Evolutionary conservation across 2,113 vertebrate genomes (phyloP).

Genomic region (Saccopteryx bilineata): DNA sequence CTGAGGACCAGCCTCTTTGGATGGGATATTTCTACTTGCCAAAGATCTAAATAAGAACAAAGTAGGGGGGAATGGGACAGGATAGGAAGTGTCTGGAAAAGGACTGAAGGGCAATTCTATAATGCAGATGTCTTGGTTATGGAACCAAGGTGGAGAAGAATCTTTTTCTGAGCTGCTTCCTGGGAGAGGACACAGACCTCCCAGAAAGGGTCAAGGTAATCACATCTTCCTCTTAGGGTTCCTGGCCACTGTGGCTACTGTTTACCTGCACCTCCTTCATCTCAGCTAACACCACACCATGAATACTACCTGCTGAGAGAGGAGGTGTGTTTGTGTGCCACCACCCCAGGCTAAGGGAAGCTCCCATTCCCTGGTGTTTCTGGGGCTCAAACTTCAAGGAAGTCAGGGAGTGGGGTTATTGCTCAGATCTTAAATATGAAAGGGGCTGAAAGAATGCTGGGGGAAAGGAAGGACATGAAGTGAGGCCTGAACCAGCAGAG

Average conservation of each 20-base stretch:
- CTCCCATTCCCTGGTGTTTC: neutral
- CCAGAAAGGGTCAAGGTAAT: neutral
- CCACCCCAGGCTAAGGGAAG: neutral
- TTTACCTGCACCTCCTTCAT: conserved; percentile 59
- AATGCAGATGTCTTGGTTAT: neutral
- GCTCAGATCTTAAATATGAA: conserved; percentile 32
- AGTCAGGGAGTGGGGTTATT: conserved; percentile 60
- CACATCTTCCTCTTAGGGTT: neutral
- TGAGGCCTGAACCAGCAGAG: neutral
- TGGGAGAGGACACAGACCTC: neutral
- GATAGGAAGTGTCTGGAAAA: neutral
- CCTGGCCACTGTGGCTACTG: conserved; percentile 49
- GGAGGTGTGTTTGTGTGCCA: neutral
- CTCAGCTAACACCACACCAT: conserved; percentile 54
- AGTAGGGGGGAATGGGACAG: fast-evolving
- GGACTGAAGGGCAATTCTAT: neutral
- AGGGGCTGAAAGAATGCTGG: neutral
- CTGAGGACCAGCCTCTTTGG: neutral
- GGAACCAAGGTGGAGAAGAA: neutral
- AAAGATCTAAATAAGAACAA: neutral
- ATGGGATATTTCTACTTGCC: neutral
- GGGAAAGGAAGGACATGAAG: neutral
- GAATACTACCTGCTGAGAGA: neutral
- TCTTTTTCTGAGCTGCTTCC: neutral
- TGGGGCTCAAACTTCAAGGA: conserved; percentile 17